Evolutionary conservation across 2,797 vertebrate genomes (phyloP).

Genomic region (Gephyroberyx darwinii): DNA sequence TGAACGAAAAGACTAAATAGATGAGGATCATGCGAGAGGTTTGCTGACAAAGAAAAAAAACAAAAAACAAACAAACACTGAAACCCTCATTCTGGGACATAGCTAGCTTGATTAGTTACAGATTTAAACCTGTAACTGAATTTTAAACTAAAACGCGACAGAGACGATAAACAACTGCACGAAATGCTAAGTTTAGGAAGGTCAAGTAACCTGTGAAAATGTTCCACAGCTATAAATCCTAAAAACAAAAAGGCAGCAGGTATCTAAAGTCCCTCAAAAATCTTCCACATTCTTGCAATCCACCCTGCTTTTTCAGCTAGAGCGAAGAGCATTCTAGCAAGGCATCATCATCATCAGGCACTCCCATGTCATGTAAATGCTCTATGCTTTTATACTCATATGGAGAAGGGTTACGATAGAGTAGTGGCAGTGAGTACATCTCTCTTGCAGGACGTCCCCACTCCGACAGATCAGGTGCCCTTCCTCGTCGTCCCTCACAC

Average conservation of each 20-base stretch:
- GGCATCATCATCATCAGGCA: slow-evolving; percentile 79
- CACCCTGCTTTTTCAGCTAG: slow-evolving; percentile 81
- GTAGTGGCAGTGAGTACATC: slow-evolving; percentile 99
- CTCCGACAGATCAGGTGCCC: slow-evolving; percentile 99
- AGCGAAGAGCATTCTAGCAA: slow-evolving; percentile 81
- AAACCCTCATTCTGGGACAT: slow-evolving; percentile 30
- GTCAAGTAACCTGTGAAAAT: slow-evolving; percentile 73
- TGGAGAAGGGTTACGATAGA: slow-evolving; percentile 90
- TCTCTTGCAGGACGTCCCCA: slow-evolving; percentile 99
- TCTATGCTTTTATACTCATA: slow-evolving; percentile 85
- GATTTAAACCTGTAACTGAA: slow-evolving; percentile 43
- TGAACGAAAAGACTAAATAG: slow-evolving; percentile 27
- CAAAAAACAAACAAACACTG: slow-evolving; percentile 7
- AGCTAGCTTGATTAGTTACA: slow-evolving; percentile 45
- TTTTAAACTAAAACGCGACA: slow-evolving; percentile 57
- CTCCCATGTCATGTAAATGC: slow-evolving; percentile 83
- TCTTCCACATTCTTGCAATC: slow-evolving; percentile 73
- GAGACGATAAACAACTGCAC: slow-evolving; percentile 59
- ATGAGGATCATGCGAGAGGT: slow-evolving; percentile 31
- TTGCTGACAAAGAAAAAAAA: slow-evolving; percentile 4
- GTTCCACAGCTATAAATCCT: slow-evolving; percentile 75
- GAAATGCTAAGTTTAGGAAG: slow-evolving; percentile 62
- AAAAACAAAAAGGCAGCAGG: slow-evolving; percentile 55
- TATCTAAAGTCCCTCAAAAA: slow-evolving; percentile 71
- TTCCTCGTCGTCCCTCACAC: slow-evolving; percentile 99